Evolutionary conservation across 2,113 vertebrate species (phyloP), one percentile per base, ranked within the genome.

Genomic region (Colaptes auratus): DNA sequence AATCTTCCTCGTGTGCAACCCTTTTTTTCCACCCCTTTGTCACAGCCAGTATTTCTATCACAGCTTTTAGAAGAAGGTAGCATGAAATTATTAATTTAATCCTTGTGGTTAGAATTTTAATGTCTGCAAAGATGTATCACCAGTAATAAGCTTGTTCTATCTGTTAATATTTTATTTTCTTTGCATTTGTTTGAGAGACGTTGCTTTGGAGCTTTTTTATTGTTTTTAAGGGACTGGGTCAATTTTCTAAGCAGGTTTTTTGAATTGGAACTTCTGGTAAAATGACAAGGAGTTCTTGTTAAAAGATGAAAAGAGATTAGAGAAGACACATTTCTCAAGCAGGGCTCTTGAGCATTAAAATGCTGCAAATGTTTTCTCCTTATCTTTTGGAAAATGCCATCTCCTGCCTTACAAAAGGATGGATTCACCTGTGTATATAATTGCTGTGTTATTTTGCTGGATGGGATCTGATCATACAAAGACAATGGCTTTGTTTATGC

Each of bases 401-500:
- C 90, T 73, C 59, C 76, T 82, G 73, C 88, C 90, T 90, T 35
- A 76, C 50, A 65, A 78, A 76, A 82, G 79, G 73, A 75, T 73
- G 65, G 86, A 33, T 94, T 95, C 92, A 95, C 95, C 92, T 97
- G 88, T 7, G 7, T 78, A 4, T 78, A 42, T 92, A 88, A 93
- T 92, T 88, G 92, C 93, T 42, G 31, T 17, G 73, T 80, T 93
- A 81, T 69, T 91, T 83, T 88, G 50, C 80, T 95, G 86, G 63
- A 55, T 91, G 82, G 72, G 79, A 80, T 83, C 72, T 95, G 87
- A 86, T 88, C 82, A 56, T 67, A 50, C 79, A 81, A 86, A 96
- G 89, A 91, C 94, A 90, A 67, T 70, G 74, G 63, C 76, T 95
- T 93, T 92, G 87, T 95, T 95, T 92, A 18, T 93, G 75, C 88